Conservation (phyloP, 2,888 invertebrate genomes). For the Yponomeuta plumbellus region DNA sequence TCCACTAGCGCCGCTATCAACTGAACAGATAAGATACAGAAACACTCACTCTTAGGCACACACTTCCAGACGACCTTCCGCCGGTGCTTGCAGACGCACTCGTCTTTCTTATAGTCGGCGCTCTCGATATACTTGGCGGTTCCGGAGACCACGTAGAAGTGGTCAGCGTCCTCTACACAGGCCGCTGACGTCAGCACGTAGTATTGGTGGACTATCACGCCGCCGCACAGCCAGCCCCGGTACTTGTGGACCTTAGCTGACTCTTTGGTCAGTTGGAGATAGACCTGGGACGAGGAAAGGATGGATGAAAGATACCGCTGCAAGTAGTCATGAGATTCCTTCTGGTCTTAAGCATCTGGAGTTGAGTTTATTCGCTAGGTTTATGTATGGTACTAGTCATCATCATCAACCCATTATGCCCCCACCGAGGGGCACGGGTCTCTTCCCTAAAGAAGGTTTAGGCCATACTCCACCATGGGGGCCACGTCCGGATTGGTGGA, state of each 20-base stretch:
- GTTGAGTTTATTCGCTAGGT: too few relatives aligned
- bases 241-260: conserved; percentile 68
- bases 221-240: conserved; percentile 65
- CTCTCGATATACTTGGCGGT: conserved; percentile 62
- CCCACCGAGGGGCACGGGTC: too few relatives aligned
- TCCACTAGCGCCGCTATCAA: too few relatives aligned
- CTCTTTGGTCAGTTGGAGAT: conserved; percentile 62
- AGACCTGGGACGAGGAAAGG: conserved; percentile 40
- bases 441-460: too few relatives aligned
- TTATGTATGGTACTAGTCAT: too few relatives aligned
- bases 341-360: too few relatives aligned
- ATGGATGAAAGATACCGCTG: background rate
- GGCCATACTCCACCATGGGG: too few relatives aligned
- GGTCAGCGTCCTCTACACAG: conserved; percentile 67
- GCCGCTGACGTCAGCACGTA: conserved; percentile 68
- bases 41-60: conserved; percentile 38
- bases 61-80: conserved; percentile 67
- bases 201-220: conserved; percentile 53
- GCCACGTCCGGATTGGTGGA: too few relatives aligned
- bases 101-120: conserved; percentile 55
- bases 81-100: conserved; percentile 59
- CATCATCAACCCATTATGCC: too few relatives aligned
- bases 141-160: conserved; percentile 64
- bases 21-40: too few relatives aligned
- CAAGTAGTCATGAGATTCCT: too few relatives aligned